These are phyloP conservation scores for Diarsia rubi DNA, from an alignment of 2,888 invertebrate species.

Conservation along the genomic window DNA sequence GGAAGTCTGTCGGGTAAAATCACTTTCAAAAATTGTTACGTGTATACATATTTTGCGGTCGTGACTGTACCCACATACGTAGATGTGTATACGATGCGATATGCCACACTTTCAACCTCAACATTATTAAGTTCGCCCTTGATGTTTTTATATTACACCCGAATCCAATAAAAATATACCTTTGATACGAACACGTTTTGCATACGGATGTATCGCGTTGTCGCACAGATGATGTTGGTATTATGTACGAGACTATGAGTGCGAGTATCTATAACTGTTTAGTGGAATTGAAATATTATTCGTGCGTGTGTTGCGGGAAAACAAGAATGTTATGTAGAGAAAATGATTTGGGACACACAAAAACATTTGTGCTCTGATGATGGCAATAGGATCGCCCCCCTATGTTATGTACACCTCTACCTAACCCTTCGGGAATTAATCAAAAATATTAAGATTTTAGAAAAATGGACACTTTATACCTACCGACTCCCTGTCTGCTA, in stretches of 20 bases:
- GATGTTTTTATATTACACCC: conserved; percentile 66
- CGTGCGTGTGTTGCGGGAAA: background rate
- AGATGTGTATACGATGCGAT: background rate
- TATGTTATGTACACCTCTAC: too few species aligned
- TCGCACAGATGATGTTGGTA: conserved; percentile 30
- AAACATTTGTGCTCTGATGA: too few species aligned
- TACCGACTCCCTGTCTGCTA: background rate
- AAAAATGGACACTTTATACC: background rate
- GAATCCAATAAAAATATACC: conserved; percentile 68
- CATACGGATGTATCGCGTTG: conserved; percentile 52
- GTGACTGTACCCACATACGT: background rate
- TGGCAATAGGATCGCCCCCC: too few species aligned
- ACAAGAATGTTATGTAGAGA: background rate
- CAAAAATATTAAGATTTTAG: too few species aligned
- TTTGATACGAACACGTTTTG: conserved; percentile 66
- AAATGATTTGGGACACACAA: background rate
- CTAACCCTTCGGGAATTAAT: too few species aligned
- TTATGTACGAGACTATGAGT: background rate
- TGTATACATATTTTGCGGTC: background rate
- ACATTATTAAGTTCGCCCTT: conserved; percentile 66
- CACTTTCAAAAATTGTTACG: background rate
- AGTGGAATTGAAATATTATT: background rate
- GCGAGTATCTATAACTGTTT: conserved; percentile 4
- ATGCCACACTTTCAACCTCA: conserved; percentile 59
- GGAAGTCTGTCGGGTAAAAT: background rate